phyloP scores from a whole-genome alignment of 2,888 invertebrate species.

The Stratiomys singularior region DNA sequence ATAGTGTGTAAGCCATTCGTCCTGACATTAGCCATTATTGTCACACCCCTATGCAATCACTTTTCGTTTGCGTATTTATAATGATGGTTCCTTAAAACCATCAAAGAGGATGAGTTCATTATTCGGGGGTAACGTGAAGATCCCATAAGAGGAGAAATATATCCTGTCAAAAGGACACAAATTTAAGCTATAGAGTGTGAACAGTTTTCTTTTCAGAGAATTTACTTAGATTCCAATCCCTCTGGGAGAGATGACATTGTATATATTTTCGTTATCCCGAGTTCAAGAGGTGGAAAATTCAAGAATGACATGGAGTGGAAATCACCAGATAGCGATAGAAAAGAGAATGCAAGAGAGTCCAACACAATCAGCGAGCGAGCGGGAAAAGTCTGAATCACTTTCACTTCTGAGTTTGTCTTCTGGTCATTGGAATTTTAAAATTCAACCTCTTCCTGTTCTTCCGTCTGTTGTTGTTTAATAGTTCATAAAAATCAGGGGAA shows the following conservation, averaged over 20 bases:
- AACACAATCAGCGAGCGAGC: neutral
- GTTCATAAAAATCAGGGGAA: conserved; percentile 29
- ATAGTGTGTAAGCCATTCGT: neutral
- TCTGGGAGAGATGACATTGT: neutral
- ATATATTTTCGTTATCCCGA: neutral
- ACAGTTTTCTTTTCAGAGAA: conserved; percentile 48
- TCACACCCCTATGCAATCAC: neutral
- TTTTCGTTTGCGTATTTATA: conserved; percentile 12
- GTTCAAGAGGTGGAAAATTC: neutral
- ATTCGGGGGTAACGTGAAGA: conserved; percentile 28
- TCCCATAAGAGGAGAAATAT: neutral
- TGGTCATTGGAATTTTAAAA: conserved; percentile 38
- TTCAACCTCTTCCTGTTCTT: conserved; percentile 5
- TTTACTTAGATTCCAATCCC: conserved; percentile 47
- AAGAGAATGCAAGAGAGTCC: no score
- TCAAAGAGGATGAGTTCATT: conserved; percentile 45
- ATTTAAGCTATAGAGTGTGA: conserved; percentile 51
- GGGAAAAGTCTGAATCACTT: conserved; percentile 29
- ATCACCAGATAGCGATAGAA: neutral
- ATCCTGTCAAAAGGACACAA: neutral
- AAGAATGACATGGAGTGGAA: neutral
- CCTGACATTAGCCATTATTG: conserved; percentile 4
- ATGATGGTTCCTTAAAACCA: conserved; percentile 13
- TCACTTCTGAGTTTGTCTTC: conserved; percentile 31
- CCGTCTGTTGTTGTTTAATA: conserved; percentile 24